phyloP scores from a whole-genome alignment of 2,113 vertebrate species.

The Nycticebus coucang region DNA sequence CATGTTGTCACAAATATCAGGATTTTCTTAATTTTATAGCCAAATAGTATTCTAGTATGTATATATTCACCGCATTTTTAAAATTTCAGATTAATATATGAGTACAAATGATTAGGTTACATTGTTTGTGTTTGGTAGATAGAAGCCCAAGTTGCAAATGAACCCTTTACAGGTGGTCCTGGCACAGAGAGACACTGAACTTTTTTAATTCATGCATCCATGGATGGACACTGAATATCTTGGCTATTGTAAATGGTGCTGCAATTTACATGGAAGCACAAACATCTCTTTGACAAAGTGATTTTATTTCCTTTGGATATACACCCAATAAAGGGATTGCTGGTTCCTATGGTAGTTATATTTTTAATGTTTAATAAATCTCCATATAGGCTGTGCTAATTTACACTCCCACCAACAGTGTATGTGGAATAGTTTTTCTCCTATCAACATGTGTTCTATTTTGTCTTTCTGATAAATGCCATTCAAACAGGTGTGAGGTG shows the following conservation, averaged over 20 bases:
- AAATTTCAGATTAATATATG: too few species aligned
- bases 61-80: background rate
- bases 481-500: background rate
- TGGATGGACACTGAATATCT: background rate
- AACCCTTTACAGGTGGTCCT: too few species aligned
- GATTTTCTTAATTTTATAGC: background rate
- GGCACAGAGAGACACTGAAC: too few species aligned
- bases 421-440: background rate
- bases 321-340: background rate
- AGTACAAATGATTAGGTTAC: too few species aligned
- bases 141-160: too few species aligned
- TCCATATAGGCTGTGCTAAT: background rate
- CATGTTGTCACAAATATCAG: background rate
- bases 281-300: background rate
- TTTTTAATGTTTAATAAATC: too few species aligned
- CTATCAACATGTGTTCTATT: background rate
- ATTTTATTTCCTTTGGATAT: background rate
- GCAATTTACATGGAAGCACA: background rate
- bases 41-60: background rate
- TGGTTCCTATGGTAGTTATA: too few species aligned
- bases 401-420: background rate
- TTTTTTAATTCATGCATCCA: background rate
- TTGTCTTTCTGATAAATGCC: background rate
- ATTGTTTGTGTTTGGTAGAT: too few species aligned
- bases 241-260: background rate